phyloP scores from a whole-genome alignment of 2,113 vertebrate genomes.

The Ptilorrhoa leucosticta region DNA sequence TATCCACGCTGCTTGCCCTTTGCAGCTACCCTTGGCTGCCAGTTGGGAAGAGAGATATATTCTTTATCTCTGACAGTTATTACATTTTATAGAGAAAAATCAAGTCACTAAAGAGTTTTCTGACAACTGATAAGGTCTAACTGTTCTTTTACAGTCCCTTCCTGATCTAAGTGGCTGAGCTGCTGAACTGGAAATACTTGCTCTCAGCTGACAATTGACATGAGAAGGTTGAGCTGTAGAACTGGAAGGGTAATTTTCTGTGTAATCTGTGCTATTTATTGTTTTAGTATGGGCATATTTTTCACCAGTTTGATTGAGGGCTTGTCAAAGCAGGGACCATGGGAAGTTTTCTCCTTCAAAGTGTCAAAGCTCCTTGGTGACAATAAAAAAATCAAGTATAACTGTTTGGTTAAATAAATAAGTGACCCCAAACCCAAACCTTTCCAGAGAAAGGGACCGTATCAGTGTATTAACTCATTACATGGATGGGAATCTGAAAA shows the following conservation, averaged over 20 bases:
- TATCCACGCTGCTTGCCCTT: slow-evolving; percentile 42
- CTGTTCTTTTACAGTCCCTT: slow-evolving; percentile 43
- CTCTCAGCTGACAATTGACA: slow-evolving; percentile 13
- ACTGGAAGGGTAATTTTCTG: neutral
- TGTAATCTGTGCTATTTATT: slow-evolving; percentile 7
- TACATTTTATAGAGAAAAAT: slow-evolving; percentile 59
- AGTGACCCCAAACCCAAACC: neutral
- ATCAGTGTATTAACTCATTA: neutral
- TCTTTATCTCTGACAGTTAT: slow-evolving; percentile 53
- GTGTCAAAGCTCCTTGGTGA: neutral
- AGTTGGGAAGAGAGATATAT: slow-evolving; percentile 37
- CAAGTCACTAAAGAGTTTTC: slow-evolving; percentile 52
- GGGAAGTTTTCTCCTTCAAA: neutral
- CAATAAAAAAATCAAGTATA: neutral
- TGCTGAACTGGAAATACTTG: slow-evolving; percentile 49
- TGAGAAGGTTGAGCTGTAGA: neutral
- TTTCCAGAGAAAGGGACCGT: neutral
- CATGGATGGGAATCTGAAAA: neutral
- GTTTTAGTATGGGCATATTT: neutral
- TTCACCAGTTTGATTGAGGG: neutral
- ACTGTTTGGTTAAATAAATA: neutral
- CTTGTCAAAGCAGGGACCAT: neutral
- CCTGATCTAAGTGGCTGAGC: neutral
- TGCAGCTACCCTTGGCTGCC: slow-evolving; percentile 49
- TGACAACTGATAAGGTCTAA: slow-evolving; percentile 61